These are phyloP conservation scores for Melanogrammus aeglefinus DNA, from an alignment of 2,797 vertebrate genomes.

Conservation along the genomic window DNA sequence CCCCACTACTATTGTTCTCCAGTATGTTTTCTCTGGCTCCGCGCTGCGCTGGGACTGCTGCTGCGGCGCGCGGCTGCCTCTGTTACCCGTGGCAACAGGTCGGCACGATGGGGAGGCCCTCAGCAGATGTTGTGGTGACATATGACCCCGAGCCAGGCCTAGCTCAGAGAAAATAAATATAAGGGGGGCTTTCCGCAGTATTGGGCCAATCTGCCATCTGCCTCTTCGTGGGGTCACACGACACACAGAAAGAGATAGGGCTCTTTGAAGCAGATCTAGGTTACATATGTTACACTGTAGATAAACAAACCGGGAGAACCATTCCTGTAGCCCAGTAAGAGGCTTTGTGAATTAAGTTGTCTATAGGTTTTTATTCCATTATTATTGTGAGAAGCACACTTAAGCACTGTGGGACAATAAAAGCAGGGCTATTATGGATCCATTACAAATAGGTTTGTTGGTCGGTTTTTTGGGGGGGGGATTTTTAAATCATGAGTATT, in stretches of 20 bases:
- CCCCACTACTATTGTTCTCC: conserved; percentile 54
- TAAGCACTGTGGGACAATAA: conserved; percentile 57
- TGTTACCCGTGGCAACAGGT: conserved; percentile 77
- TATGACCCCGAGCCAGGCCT: conserved; percentile 84
- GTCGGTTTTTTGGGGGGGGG: neutral
- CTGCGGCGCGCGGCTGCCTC: conserved; percentile 32
- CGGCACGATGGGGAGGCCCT: conserved; percentile 53
- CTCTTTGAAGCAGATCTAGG: conserved; percentile 26
- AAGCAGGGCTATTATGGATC: neutral
- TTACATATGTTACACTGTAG: conserved; percentile 57
- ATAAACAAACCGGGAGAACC: conserved; percentile 41
- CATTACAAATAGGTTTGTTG: neutral
- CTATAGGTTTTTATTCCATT: conserved; percentile 43
- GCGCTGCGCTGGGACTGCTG: conserved; percentile 30
- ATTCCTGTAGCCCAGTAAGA: conserved; percentile 43
- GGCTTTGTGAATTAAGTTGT: conserved; percentile 63
- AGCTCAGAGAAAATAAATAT: conserved; percentile 50
- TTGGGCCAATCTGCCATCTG: conserved; percentile 87
- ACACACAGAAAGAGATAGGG: conserved; percentile 33
- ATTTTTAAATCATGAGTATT: neutral
- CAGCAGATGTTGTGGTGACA: conserved; percentile 91
- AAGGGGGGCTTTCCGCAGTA: conserved; percentile 75
- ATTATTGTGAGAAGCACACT: conserved; percentile 16
- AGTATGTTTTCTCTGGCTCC: conserved; percentile 35
- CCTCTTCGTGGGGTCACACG: conserved; percentile 67